These are phyloP conservation scores for Helicoverpa zea DNA, from an alignment of 1,140 invertebrate genomes.

Conservation along the genomic window DNA sequence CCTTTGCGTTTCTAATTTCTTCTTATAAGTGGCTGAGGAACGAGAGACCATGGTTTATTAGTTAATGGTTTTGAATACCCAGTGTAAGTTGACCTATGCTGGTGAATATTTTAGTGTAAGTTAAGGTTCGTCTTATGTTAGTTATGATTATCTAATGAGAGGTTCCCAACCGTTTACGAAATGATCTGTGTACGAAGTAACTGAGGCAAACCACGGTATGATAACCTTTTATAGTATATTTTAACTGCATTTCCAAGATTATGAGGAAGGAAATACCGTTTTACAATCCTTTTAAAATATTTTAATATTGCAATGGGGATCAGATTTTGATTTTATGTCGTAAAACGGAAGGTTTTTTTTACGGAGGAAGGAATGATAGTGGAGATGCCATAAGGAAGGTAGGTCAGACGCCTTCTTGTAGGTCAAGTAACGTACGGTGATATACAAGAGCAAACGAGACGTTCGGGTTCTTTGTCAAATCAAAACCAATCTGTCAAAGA, in stretches of 20 bases:
- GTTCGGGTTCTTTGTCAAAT: too few relatives aligned
- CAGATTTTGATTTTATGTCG: conserved; percentile 5
- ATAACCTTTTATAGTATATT: conserved; percentile 50
- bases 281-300: conserved; percentile 13
- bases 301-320: conserved; percentile 19
- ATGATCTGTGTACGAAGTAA: conserved; percentile 26
- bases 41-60: background rate
- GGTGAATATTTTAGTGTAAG: background rate
- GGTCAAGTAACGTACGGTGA: too few relatives aligned
- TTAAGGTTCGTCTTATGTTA: background rate
- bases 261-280: conserved; percentile 26
- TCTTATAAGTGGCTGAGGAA: background rate
- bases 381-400: too few relatives aligned
- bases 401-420: too few relatives aligned
- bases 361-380: too few relatives aligned
- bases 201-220: conserved; percentile 18
- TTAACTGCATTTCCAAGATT: conserved; percentile 43
- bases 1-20: background rate
- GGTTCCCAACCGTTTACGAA: background rate
- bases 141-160: conserved; percentile 36
- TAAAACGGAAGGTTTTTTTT: background rate
- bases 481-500: too few relatives aligned
- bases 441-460: too few relatives aligned
- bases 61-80: conserved; percentile 5
- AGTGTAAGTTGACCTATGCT: conserved; percentile 3